Conservation (phyloP, 2,888 invertebrate species). For the Ophioninae sp. region DNA sequence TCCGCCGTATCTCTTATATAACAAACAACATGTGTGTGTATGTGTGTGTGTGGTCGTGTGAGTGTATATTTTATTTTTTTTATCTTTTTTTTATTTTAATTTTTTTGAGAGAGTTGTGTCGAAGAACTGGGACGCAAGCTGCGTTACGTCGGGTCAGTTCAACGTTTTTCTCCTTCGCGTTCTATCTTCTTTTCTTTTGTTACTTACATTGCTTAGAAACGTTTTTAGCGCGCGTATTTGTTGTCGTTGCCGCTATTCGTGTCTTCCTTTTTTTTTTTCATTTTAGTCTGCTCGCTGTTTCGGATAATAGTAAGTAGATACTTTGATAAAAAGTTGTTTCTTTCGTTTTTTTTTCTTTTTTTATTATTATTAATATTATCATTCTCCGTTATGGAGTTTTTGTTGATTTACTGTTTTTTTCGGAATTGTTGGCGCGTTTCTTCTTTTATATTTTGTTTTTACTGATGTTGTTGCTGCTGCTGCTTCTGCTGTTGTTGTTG, state of each 20-base stretch:
- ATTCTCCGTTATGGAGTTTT: conserved; percentile 74
- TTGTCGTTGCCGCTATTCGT: conserved; percentile 77
- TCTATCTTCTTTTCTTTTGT: conserved; percentile 45
- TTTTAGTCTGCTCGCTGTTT: conserved; percentile 80
- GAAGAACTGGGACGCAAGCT: conserved; percentile 73
- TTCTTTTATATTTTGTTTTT: conserved; percentile 42
- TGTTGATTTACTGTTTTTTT: conserved; percentile 68
- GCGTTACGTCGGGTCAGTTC: conserved; percentile 69
- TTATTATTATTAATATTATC: conserved; percentile 80
- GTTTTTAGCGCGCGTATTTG: conserved; percentile 70
- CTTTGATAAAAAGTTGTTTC: conserved; percentile 71
- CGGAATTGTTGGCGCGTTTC: conserved; percentile 73
- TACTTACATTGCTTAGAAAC: conserved; percentile 76
- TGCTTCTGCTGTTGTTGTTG: conserved; percentile 56
- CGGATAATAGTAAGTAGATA: conserved; percentile 82
- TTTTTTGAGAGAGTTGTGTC: conserved; percentile 65
- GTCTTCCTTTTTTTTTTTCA: conserved; percentile 76
- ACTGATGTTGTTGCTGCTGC: conserved; percentile 56
- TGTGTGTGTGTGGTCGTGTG: conserved; percentile 53
- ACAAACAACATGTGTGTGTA: conserved; percentile 77
- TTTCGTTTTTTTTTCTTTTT: conserved; percentile 73
- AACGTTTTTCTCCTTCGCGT: conserved; percentile 39
- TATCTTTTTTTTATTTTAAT: conserved; percentile 51
- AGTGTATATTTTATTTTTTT: background rate
- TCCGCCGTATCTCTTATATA: conserved; percentile 77